phyloP scores from a whole-genome alignment of 1,140 invertebrate species.

The Formica selysi region DNA sequence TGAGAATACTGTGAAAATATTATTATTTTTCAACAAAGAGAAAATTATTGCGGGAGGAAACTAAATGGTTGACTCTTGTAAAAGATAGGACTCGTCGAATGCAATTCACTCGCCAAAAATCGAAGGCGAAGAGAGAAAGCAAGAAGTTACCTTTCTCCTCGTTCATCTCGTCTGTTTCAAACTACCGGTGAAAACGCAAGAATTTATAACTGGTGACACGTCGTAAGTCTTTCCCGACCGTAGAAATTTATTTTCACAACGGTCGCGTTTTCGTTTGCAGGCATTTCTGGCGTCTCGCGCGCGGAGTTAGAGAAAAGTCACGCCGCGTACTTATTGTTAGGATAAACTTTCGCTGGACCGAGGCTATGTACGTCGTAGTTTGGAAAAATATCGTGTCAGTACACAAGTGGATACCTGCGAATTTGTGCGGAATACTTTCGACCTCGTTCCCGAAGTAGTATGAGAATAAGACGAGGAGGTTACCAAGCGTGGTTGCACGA shows the following conservation, averaged over 20 bases:
- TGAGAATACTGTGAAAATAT: background rate
- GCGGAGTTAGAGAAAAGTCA: slow-evolving; percentile 28
- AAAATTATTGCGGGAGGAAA: background rate
- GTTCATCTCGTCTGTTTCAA: slow-evolving; percentile 52
- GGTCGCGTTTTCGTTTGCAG: slow-evolving; percentile 48
- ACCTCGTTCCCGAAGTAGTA: slow-evolving; percentile 28
- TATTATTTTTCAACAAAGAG: background rate
- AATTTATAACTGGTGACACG: slow-evolving; percentile 72
- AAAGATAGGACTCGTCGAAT: background rate
- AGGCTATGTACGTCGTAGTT: slow-evolving; percentile 20
- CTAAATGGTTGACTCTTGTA: background rate
- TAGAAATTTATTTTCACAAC: slow-evolving; percentile 67
- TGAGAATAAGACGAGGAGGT: slow-evolving; percentile 38
- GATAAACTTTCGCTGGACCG: slow-evolving; percentile 43
- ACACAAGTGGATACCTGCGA: slow-evolving; percentile 49
- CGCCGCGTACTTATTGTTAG: slow-evolving; percentile 35
- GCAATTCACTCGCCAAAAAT: background rate
- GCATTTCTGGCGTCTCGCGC: background rate
- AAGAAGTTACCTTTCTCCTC: slow-evolving; percentile 56
- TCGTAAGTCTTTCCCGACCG: slow-evolving; percentile 45
- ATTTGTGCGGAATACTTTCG: slow-evolving; percentile 51
- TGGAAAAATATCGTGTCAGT: slow-evolving; percentile 29
- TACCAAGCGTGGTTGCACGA: background rate
- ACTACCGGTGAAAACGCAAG: slow-evolving; percentile 59
- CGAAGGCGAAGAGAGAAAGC: background rate